Evolutionary conservation across 30 jellyfish, hydroid and myxozoan species (phyloP).

Genomic region (Hydractinia symbiolongicarpus): DNA sequence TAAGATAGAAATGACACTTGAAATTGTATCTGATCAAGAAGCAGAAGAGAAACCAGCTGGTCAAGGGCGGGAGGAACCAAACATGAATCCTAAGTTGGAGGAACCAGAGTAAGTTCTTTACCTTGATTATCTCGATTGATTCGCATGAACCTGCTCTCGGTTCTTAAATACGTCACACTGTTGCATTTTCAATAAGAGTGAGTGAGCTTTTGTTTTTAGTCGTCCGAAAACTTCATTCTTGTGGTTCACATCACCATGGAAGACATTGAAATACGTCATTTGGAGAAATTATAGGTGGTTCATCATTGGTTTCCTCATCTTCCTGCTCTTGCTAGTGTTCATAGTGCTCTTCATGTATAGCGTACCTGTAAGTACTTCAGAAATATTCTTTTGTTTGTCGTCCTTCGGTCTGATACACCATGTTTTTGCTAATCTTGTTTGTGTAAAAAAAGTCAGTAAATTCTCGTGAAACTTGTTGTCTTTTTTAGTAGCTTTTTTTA

Average conservation of each 20-base stretch:
- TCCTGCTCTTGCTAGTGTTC: constrained; percentile 58
- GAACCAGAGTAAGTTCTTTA: constrained; percentile 70
- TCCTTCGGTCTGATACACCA: not conserved
- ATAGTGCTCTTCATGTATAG: constrained; percentile 64
- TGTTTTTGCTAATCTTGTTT: too few relatives aligned
- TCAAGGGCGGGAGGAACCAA: constrained; percentile 83
- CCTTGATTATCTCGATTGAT: not conserved
- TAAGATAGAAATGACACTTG: constrained; percentile 87
- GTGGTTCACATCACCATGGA: constrained; percentile 97
- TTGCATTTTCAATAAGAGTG: too few relatives aligned
- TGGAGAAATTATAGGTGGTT: constrained; percentile 93
- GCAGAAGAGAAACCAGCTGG: constrained; percentile 83
- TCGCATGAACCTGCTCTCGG: not conserved
- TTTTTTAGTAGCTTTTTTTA: not conserved
- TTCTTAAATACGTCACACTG: too few relatives aligned
- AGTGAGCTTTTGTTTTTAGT: constrained; percentile 16
- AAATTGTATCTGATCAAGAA: constrained; percentile 65
- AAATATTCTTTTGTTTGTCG: not conserved
- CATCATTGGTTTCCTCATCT: constrained; percentile 77
- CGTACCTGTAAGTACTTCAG: constrained; percentile 64
- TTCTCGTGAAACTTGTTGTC: too few relatives aligned
- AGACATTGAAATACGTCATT: constrained; percentile 68
- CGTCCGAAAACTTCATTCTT: constrained; percentile 93
- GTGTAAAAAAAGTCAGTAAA: too few relatives aligned
- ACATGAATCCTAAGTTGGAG: constrained; percentile 78